Evolutionary conservation across 2,888 invertebrate genomes (phyloP).

Genomic region (Ennomos erosarius): DNA sequence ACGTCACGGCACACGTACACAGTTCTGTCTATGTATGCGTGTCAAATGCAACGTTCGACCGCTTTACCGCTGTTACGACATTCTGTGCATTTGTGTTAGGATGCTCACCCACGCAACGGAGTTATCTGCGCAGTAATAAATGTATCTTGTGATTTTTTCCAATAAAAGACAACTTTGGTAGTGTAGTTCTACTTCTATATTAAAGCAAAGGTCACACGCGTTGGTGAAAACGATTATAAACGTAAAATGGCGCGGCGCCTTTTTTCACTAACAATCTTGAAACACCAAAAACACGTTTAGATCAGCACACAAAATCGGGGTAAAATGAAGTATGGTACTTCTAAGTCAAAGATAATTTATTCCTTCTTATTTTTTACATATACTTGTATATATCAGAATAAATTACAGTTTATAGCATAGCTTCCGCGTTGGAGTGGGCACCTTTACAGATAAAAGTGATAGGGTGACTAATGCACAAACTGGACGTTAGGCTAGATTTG

Average conservation of each 20-base stretch:
- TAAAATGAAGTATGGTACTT: no score
- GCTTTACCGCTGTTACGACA: constrained; percentile 20
- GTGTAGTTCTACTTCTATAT: no score
- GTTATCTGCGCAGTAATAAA: background rate
- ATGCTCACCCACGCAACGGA: background rate
- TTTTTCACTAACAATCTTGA: no score
- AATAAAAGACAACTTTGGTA: no score
- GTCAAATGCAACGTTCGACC: constrained; percentile 13
- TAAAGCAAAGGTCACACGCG: no score
- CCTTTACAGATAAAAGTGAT: constrained; percentile 39
- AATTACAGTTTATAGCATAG: background rate
- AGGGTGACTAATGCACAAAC: constrained; percentile 46
- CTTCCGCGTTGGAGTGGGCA: background rate
- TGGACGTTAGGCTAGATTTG: constrained; percentile 33
- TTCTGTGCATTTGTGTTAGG: constrained; percentile 19
- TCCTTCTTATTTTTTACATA: no score
- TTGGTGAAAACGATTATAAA: no score
- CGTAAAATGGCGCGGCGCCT: no score
- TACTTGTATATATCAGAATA: no score
- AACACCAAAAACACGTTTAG: no score
- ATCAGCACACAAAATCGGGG: no score
- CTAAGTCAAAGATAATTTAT: no score
- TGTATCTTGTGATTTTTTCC: background rate
- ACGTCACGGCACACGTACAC: constrained; percentile 27
- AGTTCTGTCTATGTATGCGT: constrained; percentile 22